Conservation (phyloP, 1,140 invertebrate species). For the Musca vetustissima region DNA sequence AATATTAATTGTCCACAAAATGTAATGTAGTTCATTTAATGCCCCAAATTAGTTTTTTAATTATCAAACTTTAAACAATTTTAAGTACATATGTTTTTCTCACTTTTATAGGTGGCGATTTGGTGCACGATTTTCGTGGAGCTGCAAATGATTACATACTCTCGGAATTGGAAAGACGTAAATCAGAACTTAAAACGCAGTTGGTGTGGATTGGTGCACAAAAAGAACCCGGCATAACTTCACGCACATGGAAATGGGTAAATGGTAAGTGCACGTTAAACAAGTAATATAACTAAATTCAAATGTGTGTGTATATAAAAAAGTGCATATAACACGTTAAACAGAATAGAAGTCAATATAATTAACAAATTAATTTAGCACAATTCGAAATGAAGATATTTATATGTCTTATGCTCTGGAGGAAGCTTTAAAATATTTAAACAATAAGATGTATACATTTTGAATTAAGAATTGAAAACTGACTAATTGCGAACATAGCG, state of each 20-base stretch:
- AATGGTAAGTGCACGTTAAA: constrained; percentile 65
- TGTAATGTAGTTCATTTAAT: neutral
- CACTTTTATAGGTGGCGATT: constrained; percentile 64
- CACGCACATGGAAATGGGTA: constrained; percentile 87
- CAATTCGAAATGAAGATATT: too few species aligned
- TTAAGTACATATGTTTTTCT: neutral
- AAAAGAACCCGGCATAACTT: constrained; percentile 80
- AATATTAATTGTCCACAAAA: too few species aligned
- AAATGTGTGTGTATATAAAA: too few species aligned
- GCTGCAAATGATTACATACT: constrained; percentile 72
- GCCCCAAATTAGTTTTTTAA: neutral
- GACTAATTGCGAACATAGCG: too few species aligned
- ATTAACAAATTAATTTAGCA: too few species aligned
- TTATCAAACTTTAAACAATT: neutral
- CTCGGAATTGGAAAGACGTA: constrained; percentile 78
- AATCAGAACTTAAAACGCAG: constrained; percentile 77
- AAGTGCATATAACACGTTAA: too few species aligned
- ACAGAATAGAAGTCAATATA: too few species aligned
- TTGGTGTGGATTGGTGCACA: constrained; percentile 89
- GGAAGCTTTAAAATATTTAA: too few species aligned
- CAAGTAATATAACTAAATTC: too few species aligned
- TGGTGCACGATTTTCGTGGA: constrained; percentile 71
- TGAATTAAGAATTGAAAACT: too few species aligned
- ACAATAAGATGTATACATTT: too few species aligned
- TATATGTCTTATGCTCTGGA: too few species aligned